Percentiles rank a stretch among this genome's conserved stretches.
phyloP scores from a whole-genome alignment of 2,113 vertebrate genomes.

The Equus przewalskii region DNA sequence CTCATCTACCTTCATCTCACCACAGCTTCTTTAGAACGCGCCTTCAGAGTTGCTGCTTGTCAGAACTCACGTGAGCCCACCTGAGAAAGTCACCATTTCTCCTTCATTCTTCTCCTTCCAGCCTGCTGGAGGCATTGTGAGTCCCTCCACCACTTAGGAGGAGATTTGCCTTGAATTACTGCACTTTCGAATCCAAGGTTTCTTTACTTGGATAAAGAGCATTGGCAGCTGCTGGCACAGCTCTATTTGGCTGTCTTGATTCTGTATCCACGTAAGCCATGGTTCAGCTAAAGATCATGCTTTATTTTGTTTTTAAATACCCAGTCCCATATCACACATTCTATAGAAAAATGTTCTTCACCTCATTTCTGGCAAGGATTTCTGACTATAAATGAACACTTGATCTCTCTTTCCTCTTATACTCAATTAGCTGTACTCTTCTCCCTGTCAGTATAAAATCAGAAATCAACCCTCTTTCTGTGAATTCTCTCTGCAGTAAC shows the following conservation, averaged over 20 bases:
- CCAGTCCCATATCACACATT: background rate
- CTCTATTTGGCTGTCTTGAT: background rate
- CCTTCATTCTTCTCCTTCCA: background rate
- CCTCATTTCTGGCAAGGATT: background rate
- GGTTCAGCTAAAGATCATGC: background rate
- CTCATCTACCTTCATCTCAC: background rate
- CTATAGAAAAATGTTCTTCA: background rate
- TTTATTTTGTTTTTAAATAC: background rate
- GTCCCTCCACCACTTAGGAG: rapidly evolving
- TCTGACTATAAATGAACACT: background rate
- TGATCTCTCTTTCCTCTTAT: background rate
- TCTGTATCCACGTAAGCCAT: background rate
- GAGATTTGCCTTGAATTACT: background rate
- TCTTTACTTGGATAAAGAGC: background rate
- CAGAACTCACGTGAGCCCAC: rapidly evolving
- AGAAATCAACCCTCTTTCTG: background rate
- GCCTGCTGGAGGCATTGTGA: rapidly evolving
- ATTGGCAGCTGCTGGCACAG: background rate
- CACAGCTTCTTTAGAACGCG: background rate
- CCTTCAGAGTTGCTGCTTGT: background rate
- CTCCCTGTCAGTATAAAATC: background rate
- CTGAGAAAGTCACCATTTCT: background rate
- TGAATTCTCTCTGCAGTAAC: background rate
- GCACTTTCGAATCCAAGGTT: background rate
- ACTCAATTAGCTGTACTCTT: background rate